phyloP scores from a whole-genome alignment of 2,113 vertebrate species.

The Hemiprocne comata region DNA sequence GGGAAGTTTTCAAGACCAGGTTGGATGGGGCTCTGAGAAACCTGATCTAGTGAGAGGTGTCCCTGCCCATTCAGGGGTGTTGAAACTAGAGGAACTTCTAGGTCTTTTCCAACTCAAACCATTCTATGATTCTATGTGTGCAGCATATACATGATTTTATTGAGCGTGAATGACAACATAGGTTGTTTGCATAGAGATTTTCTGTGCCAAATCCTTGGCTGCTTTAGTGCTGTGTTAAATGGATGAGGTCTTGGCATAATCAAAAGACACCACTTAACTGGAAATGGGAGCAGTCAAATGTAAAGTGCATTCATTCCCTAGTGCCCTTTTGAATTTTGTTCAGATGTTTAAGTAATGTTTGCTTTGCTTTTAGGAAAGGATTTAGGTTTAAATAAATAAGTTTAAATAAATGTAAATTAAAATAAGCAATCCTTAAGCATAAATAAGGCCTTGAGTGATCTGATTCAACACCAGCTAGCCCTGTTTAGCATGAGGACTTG shows the following conservation, averaged over 20 bases:
- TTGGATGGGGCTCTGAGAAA: too few relatives aligned
- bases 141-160: background rate
- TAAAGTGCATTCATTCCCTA: background rate
- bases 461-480: background rate
- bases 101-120: too few relatives aligned
- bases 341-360: background rate
- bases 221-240: background rate
- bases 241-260: background rate
- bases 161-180: background rate
- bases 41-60: too few relatives aligned
- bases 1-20: too few relatives aligned
- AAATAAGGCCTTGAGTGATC: background rate
- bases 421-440: background rate
- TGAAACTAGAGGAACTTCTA: too few relatives aligned
- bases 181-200: background rate
- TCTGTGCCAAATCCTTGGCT: background rate
- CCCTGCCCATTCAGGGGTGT: too few relatives aligned
- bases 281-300: background rate
- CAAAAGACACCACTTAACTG: background rate
- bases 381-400: background rate
- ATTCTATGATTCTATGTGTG: background rate
- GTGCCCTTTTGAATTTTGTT: background rate
- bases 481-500: background rate
- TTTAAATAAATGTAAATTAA: background rate
- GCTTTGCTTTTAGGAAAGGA: background rate